Base-by-base conservation (phyloP, 1,140 invertebrate genomes). In the Diabrotica undecimpunctata region DNA sequence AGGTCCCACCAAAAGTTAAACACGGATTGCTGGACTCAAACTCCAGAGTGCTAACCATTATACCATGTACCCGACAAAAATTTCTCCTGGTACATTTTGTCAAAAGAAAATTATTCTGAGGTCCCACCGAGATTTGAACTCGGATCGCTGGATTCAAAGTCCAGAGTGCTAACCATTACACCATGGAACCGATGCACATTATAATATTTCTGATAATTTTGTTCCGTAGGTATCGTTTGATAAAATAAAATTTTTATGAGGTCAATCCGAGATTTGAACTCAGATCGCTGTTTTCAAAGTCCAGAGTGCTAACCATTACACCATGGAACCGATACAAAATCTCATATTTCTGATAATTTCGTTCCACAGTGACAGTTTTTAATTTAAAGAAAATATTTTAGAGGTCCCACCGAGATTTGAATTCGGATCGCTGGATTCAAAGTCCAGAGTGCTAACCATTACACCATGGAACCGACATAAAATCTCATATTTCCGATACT, bases 401-500 rank as follows among this genome's bases (percentile, higher is more conserved):
- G 7, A 75, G 75, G 75, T 76, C 72, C 74, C 74, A 75, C 75
- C 75, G 75, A 76, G 75, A 75, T 74, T 76, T 76, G 75, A 76
- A 76, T 73, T 76, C 74, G 75, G 75, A 76, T 76, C 75, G 75
- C 72, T 76, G 73, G 73, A 76, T 74, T 74, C 72, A 76, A 72
- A 76, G 75, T 75, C 72, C 75, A 76, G 75, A 76, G 75, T 76
- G 75, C 75, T 76, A 75, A 76, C 75, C 75, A 76, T 76, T 76
- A 76, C 72, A 75, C 75, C 75, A 75, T 75, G 74, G 74, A 75
- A 76, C 72, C 73, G 41, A 46, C 6, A 10, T 46, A 8, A 7
- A 46, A 46, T 10, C n/a, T n/a, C n/a, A n/a, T n/a, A n/a, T n/a
- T n/a, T n/a, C n/a, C n/a, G n/a, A n/a, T n/a, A n/a, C n/a, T n/a